These are phyloP conservation scores for Tretioscincus oriximinensis DNA, from an alignment of 2,113 vertebrate genomes.

Conservation along the genomic window DNA sequence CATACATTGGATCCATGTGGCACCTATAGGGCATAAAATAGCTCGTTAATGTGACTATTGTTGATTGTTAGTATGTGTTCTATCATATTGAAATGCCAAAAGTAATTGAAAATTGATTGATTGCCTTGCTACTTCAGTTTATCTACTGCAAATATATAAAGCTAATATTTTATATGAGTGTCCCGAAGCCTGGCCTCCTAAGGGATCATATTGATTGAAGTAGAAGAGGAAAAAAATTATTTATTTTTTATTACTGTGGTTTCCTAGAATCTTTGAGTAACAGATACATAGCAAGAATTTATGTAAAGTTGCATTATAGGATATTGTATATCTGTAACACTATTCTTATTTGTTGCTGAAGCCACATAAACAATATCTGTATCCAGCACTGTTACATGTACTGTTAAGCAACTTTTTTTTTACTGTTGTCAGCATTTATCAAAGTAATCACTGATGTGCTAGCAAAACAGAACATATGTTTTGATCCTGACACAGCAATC, in stretches of 20 bases:
- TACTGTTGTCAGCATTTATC: conserved; percentile 38
- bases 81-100: conserved; percentile 56
- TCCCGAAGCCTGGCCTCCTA: conserved; percentile 56
- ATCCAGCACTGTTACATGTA: conserved; percentile 2
- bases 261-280: conserved; percentile 40
- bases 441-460: conserved; percentile 38
- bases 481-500: conserved; percentile 48
- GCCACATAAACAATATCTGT: background rate
- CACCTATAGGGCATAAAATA: conserved; percentile 22
- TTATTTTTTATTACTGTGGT: conserved; percentile 21
- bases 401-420: conserved; percentile 18
- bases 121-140: conserved; percentile 58
- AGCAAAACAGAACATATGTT: conserved; percentile 35
- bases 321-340: conserved; percentile 29
- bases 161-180: conserved; percentile 65
- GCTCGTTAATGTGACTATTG: conserved; percentile 47
- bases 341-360: background rate
- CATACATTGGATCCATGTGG: background rate
- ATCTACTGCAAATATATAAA: conserved; percentile 61
- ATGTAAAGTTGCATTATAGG: conserved; percentile 43
- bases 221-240: conserved; percentile 36
- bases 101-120: conserved; percentile 65
- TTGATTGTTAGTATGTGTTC: conserved; percentile 34
- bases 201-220: conserved; percentile 55
- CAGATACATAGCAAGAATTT: conserved; percentile 43